Percentiles rank a stretch among this genome's conserved stretches.
Evolutionary conservation across 2,113 vertebrate genomes (phyloP).

Genomic region (Pterophyllum scalare): DNA sequence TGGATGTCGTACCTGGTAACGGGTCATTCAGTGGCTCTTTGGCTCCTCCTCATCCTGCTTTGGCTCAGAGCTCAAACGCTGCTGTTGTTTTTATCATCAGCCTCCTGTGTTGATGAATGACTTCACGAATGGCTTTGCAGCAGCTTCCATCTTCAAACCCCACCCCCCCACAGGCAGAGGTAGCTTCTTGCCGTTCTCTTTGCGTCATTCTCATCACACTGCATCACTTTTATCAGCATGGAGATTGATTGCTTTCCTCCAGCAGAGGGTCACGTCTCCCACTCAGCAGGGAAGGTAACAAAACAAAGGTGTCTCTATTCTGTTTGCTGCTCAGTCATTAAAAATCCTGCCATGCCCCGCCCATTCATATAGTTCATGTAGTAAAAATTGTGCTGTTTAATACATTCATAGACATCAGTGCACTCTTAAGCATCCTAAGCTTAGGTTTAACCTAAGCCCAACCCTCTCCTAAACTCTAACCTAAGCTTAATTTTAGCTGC

Average conservation of each 20-base stretch:
- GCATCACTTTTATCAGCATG: neutral
- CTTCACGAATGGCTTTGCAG: slow-evolving; percentile 86
- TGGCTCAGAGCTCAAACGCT: neutral
- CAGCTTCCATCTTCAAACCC: slow-evolving; percentile 79
- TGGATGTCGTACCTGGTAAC: neutral
- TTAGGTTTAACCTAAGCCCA: too few species aligned
- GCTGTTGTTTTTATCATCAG: slow-evolving; percentile 66
- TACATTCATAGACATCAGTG: too few species aligned
- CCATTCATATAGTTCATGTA: neutral
- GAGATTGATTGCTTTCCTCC: neutral
- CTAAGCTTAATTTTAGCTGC: too few species aligned
- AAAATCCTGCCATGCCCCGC: neutral
- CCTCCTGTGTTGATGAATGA: slow-evolving; percentile 83
- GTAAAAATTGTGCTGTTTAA: neutral
- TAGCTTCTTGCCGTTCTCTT: neutral
- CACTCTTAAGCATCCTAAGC: too few species aligned
- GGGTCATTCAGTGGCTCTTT: neutral
- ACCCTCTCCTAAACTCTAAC: too few species aligned
- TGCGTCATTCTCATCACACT: neutral
- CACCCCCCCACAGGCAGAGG: slow-evolving; percentile 42
- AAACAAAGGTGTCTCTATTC: too few species aligned
- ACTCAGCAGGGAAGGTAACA: slow-evolving; percentile 85
- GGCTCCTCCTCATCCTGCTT: too few species aligned
- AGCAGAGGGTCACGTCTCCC: slow-evolving; percentile 61
- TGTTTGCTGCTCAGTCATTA: too few species aligned